These are phyloP conservation scores for Phoxinus phoxinus DNA, from an alignment of 2,113 vertebrate genomes.

Conservation along the genomic window DNA sequence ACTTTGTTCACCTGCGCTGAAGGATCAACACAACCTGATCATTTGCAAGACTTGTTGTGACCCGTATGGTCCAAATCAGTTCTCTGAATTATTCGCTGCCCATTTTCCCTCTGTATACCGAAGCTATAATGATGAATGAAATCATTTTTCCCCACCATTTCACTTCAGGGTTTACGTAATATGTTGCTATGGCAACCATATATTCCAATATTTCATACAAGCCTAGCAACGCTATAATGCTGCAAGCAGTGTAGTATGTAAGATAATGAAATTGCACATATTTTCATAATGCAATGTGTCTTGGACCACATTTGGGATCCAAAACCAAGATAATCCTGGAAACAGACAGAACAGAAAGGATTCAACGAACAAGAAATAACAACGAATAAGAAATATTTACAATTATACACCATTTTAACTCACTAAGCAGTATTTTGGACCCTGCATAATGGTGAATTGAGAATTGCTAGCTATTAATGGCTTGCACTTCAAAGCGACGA, in stretches of 20 bases:
- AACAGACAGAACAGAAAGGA: neutral
- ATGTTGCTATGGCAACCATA: constrained; percentile 31
- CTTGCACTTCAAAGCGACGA: constrained; percentile 30
- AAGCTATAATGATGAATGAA: constrained; percentile 48
- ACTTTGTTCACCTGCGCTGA: constrained; percentile 20
- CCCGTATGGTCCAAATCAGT: neutral
- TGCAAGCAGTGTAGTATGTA: neutral
- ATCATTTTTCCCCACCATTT: constrained; percentile 21
- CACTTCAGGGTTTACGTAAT: constrained; percentile 10
- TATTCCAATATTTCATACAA: constrained; percentile 19
- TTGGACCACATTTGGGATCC: neutral
- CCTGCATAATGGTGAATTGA: neutral
- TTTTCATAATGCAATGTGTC: neutral
- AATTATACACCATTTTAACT: neutral
- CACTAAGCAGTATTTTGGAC: neutral
- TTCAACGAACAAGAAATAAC: neutral
- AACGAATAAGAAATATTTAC: neutral
- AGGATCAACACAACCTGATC: constrained; percentile 21
- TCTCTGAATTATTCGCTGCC: constrained; percentile 24
- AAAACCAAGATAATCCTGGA: neutral
- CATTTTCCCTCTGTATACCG: constrained; percentile 9
- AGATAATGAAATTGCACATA: constrained; percentile 3
- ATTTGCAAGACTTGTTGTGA: constrained; percentile 18
- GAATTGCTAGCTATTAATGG: neutral
- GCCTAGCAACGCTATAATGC: constrained; percentile 1